These are phyloP conservation scores for Hyphantria cunea DNA, from an alignment of 1,140 invertebrate species.

Conservation along the genomic window DNA sequence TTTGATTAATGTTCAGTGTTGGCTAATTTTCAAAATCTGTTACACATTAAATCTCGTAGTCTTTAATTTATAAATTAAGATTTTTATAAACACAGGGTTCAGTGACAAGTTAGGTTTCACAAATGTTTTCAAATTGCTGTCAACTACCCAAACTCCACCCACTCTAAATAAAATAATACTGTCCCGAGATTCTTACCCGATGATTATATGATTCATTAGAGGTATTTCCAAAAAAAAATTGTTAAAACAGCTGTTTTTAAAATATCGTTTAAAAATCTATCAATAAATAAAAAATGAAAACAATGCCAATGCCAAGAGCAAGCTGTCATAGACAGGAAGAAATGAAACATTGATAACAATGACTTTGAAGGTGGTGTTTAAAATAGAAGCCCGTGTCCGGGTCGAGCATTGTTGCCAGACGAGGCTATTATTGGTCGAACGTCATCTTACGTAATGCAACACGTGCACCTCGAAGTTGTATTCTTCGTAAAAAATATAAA, in stretches of 20 bases:
- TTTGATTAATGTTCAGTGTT: conserved; percentile 64
- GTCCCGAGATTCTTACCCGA: too few relatives aligned
- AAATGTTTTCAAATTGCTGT: too few relatives aligned
- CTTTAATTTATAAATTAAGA: conserved; percentile 53
- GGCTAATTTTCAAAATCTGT: conserved; percentile 58
- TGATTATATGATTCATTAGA: too few relatives aligned
- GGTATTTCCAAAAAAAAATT: too few relatives aligned
- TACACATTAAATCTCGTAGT: conserved; percentile 40
- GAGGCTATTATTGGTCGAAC: conserved; percentile 21
- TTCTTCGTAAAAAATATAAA: background rate
- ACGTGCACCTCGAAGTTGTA: conserved; percentile 11
- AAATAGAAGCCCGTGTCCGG: conserved; percentile 66
- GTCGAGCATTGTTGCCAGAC: conserved; percentile 45
- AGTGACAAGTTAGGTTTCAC: too few relatives aligned
- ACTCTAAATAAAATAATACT: too few relatives aligned
- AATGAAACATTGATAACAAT: conserved; percentile 61
- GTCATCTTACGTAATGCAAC: conserved; percentile 10
- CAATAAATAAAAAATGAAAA: conserved; percentile 29
- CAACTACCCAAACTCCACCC: too few relatives aligned
- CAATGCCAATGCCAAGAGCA: conserved; percentile 70
- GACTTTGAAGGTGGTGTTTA: conserved; percentile 55
- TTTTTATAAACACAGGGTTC: too few relatives aligned
- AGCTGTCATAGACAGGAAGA: conserved; percentile 60
- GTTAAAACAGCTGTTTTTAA: too few relatives aligned
- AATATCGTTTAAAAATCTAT: conserved; percentile 12